Percentiles rank a stretch among this genome's conserved stretches.
Conservation (phyloP, 2,888 invertebrate genomes). For the Trissoscelio sp. region DNA sequence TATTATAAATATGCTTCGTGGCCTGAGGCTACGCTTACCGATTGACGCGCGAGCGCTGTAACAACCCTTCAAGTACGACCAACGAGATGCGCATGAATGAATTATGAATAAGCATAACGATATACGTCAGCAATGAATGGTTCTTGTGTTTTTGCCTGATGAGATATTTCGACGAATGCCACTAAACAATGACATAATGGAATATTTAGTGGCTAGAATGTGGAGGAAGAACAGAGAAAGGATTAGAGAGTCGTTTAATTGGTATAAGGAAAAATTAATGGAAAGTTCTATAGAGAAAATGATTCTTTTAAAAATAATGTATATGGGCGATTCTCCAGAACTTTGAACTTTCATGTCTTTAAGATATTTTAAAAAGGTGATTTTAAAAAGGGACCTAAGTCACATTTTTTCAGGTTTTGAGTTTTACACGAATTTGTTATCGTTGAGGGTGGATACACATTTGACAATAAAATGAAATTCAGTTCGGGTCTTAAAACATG, state of each 20-base stretch:
- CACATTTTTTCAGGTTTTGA: too few species aligned
- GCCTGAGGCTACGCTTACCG: conserved; percentile 65
- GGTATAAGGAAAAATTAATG: not conserved
- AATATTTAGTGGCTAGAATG: conserved; percentile 11
- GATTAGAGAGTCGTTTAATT: not conserved
- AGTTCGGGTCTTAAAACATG: too few species aligned
- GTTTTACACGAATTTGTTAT: too few species aligned
- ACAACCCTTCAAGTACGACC: conserved; percentile 67
- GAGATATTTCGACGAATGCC: conserved; percentile 47
- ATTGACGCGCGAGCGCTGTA: conserved; percentile 67
- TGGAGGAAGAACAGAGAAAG: not conserved
- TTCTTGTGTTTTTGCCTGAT: conserved; percentile 62
- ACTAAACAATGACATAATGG: conserved; percentile 51
- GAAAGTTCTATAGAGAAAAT: not conserved
- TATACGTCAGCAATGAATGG: conserved; percentile 61
- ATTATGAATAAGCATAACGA: conserved; percentile 68
- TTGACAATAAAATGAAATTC: too few species aligned
- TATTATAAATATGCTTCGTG: conserved; percentile 64
- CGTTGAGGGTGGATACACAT: too few species aligned
- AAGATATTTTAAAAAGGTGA: too few species aligned
- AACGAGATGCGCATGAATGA: conserved; percentile 65
- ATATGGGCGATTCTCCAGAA: too few species aligned
- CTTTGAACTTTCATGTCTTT: too few species aligned
- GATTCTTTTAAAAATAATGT: not conserved
- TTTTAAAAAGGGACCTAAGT: too few species aligned